These are phyloP conservation scores for Microtus obscurus DNA, from an alignment of 2,797 vertebrate genomes.

Conservation along the genomic window DNA sequence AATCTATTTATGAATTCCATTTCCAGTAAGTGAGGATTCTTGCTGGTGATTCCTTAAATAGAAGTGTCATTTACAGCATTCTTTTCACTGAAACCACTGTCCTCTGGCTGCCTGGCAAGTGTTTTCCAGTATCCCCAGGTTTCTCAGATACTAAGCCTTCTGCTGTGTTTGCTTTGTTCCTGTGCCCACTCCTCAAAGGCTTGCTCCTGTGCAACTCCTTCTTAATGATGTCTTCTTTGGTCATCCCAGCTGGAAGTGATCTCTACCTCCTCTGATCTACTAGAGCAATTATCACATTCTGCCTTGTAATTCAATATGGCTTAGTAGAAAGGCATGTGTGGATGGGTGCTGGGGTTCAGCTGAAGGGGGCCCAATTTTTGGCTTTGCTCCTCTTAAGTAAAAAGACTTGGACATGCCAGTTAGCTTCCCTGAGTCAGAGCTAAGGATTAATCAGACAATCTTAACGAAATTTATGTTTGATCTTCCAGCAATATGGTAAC, in stretches of 20 bases:
- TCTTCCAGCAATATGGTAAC: background rate
- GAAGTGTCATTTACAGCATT: slow-evolving; percentile 53
- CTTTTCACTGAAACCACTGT: slow-evolving; percentile 29
- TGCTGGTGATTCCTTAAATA: slow-evolving; percentile 59
- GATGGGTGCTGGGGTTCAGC: slow-evolving; percentile 3
- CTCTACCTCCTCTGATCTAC: slow-evolving; percentile 75
- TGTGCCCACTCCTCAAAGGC: slow-evolving; percentile 70
- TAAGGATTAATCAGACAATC: background rate
- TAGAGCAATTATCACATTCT: slow-evolving; percentile 73
- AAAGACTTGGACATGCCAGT: background rate
- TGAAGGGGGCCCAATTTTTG: slow-evolving; percentile 56
- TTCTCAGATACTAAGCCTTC: slow-evolving; percentile 34
- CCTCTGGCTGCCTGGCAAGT: slow-evolving; percentile 47
- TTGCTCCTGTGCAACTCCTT: slow-evolving; percentile 50
- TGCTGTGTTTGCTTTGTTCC: slow-evolving; percentile 69
- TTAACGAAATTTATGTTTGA: slow-evolving; percentile 5
- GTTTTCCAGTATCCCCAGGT: slow-evolving; percentile 59
- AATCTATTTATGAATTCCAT: slow-evolving; percentile 52
- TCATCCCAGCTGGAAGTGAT: slow-evolving; percentile 77
- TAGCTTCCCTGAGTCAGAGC: slow-evolving; percentile 1
- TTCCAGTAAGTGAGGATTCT: slow-evolving; percentile 57
- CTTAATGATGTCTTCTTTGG: slow-evolving; percentile 78
- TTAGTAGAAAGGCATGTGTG: slow-evolving; percentile 51
- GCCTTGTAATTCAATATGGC: slow-evolving; percentile 73
- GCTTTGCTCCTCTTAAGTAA: slow-evolving; percentile 46